Conservation (phyloP, 2,797 vertebrate species). For the Delichon dasypus region DNA sequence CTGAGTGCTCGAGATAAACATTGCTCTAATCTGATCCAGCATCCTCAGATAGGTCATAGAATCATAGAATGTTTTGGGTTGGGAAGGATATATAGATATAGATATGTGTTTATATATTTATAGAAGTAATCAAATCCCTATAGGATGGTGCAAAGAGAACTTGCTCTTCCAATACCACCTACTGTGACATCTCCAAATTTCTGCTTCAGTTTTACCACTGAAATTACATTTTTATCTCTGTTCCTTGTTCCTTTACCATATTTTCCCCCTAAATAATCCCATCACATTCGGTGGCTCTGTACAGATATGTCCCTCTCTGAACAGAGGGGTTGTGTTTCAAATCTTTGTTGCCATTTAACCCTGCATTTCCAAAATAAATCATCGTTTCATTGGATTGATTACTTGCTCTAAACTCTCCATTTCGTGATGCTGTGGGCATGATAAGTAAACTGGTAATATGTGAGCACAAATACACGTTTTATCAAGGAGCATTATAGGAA, state of each 20-base stretch:
- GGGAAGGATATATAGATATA: neutral
- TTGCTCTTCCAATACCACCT: neutral
- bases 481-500: neutral
- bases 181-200: neutral
- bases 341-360: neutral
- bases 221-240: neutral
- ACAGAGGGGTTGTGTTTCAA: neutral
- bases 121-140: fast-evolving
- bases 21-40: neutral
- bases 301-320: neutral
- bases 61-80: neutral
- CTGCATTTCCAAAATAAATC: neutral
- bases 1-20: neutral
- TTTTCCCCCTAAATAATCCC: neutral
- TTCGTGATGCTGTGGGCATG: neutral
- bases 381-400: neutral
- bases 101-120: neutral
- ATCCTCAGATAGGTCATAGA: fast-evolving
- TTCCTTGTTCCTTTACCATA: neutral
- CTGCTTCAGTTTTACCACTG: neutral
- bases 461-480: neutral
- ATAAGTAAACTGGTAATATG: neutral
- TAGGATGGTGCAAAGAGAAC: fast-evolving
- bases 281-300: fast-evolving
- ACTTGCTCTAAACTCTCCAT: neutral